These are phyloP conservation scores for Mamestra brassicae DNA, from an alignment of 2,888 invertebrate species.

Conservation along the genomic window DNA sequence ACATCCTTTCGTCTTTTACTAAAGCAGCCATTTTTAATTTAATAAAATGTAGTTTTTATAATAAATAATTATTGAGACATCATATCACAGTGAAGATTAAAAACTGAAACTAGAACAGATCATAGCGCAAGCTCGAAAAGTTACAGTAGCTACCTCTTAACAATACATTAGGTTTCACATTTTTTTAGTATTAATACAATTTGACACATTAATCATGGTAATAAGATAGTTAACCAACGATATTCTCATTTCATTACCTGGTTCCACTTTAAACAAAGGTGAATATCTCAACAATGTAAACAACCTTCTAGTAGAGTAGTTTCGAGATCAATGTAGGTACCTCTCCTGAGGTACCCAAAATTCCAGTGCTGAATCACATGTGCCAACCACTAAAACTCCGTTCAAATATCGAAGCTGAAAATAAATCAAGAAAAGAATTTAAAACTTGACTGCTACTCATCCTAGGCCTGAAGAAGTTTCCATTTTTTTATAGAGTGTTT, in stretches of 20 bases:
- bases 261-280: constrained; percentile 18
- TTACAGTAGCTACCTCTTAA: constrained; percentile 16
- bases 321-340: constrained; percentile 60
- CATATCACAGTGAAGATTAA: constrained; percentile 58
- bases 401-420: constrained; percentile 88
- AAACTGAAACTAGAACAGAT: constrained; percentile 36
- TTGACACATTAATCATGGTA: constrained; percentile 45
- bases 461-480: too few species aligned
- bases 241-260: constrained; percentile 33
- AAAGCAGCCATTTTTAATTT: constrained; percentile 7
- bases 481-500: too few species aligned
- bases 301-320: constrained; percentile 13
- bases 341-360: constrained; percentile 86
- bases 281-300: constrained; percentile 17
- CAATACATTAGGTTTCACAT: constrained; percentile 29
- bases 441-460: not conserved
- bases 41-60: constrained; percentile 21
- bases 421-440: constrained; percentile 28
- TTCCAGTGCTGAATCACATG: constrained; percentile 88
- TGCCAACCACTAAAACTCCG: constrained; percentile 86
- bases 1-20: not conserved
- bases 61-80: constrained; percentile 51
- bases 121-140: constrained; percentile 36
- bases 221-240: constrained; percentile 26
- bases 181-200: constrained; percentile 37